phyloP scores from a whole-genome alignment of 2,888 invertebrate genomes.

The Troides aeacus region DNA sequence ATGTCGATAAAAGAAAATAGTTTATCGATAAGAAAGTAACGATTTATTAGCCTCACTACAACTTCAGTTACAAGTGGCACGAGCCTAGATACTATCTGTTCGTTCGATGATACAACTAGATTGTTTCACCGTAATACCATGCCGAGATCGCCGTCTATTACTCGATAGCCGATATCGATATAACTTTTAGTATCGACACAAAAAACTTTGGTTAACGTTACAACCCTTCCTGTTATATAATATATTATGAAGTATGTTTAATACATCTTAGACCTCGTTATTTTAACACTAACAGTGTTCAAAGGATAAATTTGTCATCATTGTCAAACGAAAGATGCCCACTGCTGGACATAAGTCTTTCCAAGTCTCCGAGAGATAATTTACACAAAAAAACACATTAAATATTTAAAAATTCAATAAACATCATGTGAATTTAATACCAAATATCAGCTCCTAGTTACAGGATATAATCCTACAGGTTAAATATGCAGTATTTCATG shows the following conservation, averaged over 20 bases:
- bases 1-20: constrained; percentile 7
- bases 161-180: constrained; percentile 36
- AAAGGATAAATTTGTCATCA: no score
- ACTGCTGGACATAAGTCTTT: no score
- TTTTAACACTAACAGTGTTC: no score
- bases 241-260: not conserved
- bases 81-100: constrained; percentile 71
- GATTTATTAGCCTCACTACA: constrained; percentile 52
- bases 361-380: no score
- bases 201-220: constrained; percentile 43
- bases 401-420: no score
- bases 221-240: constrained; percentile 41
- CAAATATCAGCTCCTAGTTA: no score
- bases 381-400: no score
- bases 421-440: no score
- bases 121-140: constrained; percentile 69
- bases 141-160: constrained; percentile 51
- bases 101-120: constrained; percentile 74
- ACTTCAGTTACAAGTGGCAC: constrained; percentile 71
- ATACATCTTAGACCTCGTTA: no score
- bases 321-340: no score
- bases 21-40: constrained; percentile 36
- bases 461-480: no score
- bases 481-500: no score
- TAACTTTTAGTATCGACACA: constrained; percentile 59